A percentile compares a stretch with the other conserved stretches of the same genome.
phyloP scores from a whole-genome alignment of 2,797 vertebrate genomes.

The Enteromius treurensis region DNA sequence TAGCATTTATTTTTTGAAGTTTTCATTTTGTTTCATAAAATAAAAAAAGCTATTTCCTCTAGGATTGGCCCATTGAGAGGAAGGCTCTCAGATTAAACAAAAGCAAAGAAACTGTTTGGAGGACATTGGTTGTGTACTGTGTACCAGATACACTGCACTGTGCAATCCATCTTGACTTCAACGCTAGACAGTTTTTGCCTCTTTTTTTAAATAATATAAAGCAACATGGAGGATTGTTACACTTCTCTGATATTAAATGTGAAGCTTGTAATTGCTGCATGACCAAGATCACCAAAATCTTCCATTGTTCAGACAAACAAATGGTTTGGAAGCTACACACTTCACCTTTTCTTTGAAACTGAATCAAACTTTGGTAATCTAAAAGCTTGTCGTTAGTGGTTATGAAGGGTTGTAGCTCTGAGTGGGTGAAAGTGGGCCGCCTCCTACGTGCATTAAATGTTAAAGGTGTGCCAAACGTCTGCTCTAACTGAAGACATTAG shows the following conservation, averaged over 20 bases:
- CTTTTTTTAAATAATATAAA: conserved; percentile 3
- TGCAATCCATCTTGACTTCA: conserved; percentile 21
- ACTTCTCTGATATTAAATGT: conserved; percentile 23
- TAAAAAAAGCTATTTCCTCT: conserved; percentile 2
- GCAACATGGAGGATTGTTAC: not conserved
- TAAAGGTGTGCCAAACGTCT: conserved; percentile 43
- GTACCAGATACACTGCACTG: not conserved
- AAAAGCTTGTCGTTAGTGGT: conserved; percentile 13
- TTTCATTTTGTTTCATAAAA: conserved; percentile 18
- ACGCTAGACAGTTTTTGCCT: not conserved
- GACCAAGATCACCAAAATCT: not conserved
- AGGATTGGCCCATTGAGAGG: not conserved
- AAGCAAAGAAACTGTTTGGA: not conserved
- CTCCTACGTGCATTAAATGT: conserved; percentile 50
- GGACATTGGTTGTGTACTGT: conserved; percentile 2
- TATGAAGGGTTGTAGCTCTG: conserved; percentile 12
- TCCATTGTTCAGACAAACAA: not conserved
- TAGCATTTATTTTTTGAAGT: not conserved
- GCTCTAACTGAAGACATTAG: conserved; percentile 44
- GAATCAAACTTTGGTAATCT: conserved; percentile 9
- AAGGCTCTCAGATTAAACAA: conserved; percentile 8
- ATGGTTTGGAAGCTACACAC: not conserved
- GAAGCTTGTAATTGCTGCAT: not conserved
- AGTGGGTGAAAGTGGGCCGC: conserved; percentile 5
- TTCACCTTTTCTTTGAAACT: not conserved